These are phyloP conservation scores for Cassiopea xamachana DNA, from an alignment of 30 jellyfish, hydroid and myxozoan genomes.

Conservation along the genomic window DNA sequence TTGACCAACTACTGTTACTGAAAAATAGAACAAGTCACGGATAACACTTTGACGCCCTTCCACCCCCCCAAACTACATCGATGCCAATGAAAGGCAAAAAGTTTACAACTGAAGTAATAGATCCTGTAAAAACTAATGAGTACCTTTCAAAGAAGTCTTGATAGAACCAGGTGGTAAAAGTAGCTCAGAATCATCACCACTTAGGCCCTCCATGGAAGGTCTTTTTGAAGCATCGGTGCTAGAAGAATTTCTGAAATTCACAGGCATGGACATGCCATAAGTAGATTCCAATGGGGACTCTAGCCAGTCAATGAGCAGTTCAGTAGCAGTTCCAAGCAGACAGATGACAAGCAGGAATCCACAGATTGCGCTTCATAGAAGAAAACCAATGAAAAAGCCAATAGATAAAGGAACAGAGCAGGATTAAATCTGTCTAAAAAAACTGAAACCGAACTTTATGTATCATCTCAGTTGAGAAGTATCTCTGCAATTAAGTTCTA, in stretches of 20 bases:
- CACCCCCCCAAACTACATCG: too few relatives aligned
- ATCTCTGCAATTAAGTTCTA: too few relatives aligned
- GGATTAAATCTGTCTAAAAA: too few relatives aligned
- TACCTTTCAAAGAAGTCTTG: background rate
- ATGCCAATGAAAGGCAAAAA: too few relatives aligned
- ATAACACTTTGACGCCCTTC: too few relatives aligned
- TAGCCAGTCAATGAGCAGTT: constrained; percentile 22
- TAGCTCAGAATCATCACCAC: background rate
- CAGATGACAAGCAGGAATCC: constrained; percentile 55
- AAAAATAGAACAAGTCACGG: too few relatives aligned
- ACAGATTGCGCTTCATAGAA: constrained; percentile 24
- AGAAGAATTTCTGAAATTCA: background rate
- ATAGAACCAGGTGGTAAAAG: background rate
- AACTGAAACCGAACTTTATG: too few relatives aligned
- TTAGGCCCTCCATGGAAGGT: background rate
- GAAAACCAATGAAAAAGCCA: background rate
- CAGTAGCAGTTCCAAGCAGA: constrained; percentile 61
- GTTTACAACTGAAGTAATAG: too few relatives aligned
- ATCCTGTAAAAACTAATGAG: too few relatives aligned
- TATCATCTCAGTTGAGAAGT: too few relatives aligned
- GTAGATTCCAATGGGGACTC: constrained; percentile 3
- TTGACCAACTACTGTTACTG: too few relatives aligned
- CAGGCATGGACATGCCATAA: background rate
- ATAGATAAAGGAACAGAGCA: too few relatives aligned
- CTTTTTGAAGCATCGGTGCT: background rate